These are phyloP conservation scores for Hoplias malabaricus DNA, from an alignment of 2,113 vertebrate genomes.

Conservation along the genomic window DNA sequence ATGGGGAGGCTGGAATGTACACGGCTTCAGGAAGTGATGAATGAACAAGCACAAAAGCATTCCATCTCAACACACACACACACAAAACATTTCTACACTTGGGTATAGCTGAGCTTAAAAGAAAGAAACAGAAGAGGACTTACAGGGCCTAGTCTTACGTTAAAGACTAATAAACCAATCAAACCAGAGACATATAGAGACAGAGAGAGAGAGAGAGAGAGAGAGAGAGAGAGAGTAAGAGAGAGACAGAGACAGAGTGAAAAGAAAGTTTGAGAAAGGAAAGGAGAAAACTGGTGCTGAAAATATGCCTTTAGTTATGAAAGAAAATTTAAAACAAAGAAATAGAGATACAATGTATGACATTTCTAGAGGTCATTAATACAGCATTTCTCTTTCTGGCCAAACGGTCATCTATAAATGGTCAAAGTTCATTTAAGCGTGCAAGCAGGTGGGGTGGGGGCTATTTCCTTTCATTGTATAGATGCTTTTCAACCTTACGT, in stretches of 20 bases:
- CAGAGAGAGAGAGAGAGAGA: neutral
- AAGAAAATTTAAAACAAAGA: conserved; percentile 31
- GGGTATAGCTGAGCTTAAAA: neutral
- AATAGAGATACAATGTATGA: no score
- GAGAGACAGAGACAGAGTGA: neutral
- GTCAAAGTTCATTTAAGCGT: conserved; percentile 30
- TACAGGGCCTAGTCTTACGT: conserved; percentile 4
- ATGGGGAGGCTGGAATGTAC: neutral
- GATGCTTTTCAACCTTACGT: neutral
- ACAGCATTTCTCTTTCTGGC: neutral
- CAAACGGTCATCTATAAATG: neutral
- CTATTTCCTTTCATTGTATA: conserved; percentile 34
- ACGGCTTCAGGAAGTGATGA: neutral
- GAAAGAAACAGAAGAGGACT: conserved; percentile 49
- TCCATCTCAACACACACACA: conserved; percentile 11
- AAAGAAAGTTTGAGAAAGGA: neutral
- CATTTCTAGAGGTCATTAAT: neutral
- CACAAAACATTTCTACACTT: conserved; percentile 10
- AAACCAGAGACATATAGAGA: no score
- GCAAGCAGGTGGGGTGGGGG: neutral
- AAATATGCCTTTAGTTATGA: conserved; percentile 8
- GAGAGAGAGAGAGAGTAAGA: conserved; percentile 18
- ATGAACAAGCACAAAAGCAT: neutral
- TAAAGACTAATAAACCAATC: conserved; percentile 10
- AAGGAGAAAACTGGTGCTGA: conserved; percentile 6